phyloP scores from a whole-genome alignment of 2,113 vertebrate genomes.

The Oreotragus oreotragus region DNA sequence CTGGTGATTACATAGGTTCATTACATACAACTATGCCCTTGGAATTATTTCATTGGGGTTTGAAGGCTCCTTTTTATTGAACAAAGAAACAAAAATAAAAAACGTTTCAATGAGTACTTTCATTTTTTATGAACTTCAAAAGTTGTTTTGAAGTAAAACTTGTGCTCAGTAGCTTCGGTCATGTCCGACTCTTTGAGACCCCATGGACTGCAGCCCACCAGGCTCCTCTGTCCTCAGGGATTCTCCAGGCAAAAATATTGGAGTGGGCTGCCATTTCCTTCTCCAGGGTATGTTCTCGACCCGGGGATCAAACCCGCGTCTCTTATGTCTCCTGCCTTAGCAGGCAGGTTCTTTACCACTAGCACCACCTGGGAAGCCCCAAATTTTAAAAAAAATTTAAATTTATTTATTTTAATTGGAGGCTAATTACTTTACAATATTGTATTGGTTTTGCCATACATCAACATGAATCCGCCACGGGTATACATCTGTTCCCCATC shows the following conservation, averaged over 20 bases:
- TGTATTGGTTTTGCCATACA: no score
- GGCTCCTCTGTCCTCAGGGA: background rate
- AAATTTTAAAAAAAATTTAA: no score
- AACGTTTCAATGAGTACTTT: background rate
- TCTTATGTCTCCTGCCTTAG: background rate
- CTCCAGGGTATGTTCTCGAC: background rate
- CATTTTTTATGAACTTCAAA: background rate
- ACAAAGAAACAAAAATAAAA: background rate
- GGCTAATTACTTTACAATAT: no score
- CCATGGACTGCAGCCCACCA: background rate
- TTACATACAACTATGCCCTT: background rate
- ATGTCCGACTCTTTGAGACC: background rate
- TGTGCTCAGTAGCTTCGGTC: background rate
- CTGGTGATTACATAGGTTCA: conserved; percentile 43
- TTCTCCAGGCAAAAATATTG: background rate
- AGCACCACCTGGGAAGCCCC: background rate
- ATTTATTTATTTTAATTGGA: no score
- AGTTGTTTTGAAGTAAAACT: background rate
- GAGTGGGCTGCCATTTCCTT: background rate
- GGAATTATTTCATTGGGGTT: background rate
- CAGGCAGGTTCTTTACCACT: background rate
- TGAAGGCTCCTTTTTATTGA: background rate
- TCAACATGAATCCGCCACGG: no score
- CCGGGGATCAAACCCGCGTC: rapidly evolving
- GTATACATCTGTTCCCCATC: no score